Evolutionary conservation across 2,888 invertebrate species (phyloP), one percentile per base, ranked within the genome.

Genomic region (Timema cristinae): DNA sequence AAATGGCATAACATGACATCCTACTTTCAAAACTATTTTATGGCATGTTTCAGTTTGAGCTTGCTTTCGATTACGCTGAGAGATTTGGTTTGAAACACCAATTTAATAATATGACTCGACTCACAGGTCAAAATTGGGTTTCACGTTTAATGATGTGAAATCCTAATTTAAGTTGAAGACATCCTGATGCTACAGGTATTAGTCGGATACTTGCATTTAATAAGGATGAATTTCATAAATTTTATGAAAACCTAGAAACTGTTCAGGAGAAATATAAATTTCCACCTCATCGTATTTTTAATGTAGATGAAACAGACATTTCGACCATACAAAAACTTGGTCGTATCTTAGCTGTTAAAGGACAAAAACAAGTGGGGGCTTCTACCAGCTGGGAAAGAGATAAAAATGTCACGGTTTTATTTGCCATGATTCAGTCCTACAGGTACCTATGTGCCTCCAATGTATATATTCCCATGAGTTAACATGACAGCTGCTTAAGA

Each of bases 371-470:
- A 71, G 81, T 84, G 0, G 82, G 83, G 11, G 79, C 80, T 0
- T 77, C 81, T 1, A 82, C 82, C 48, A 82, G 80, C 74, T 77
- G 81, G 76, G 81, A 82, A 74, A 77, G 80, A 76, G 82, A 81
- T 78, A 77, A 74, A 76, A 73, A 80, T 63, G 79, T 82, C 4
- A 84, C 83, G 2, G 71, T 32, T 63, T 13, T 63, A 0, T 63
- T 0, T 63, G 9, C 7, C 63, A 63, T 47, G 32, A 63, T 13
- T 63, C n/a, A n/a, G n/a, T n/a, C 9, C 11, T 63, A 13, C 63
- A 7, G 5, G 63, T 9, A 7, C 47, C 6, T 63, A 47, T n/a
- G 13, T 63, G 32, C 7, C 47, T 11, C 47, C 63, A 11, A 63
- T 63, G 6, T 48, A 13, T 5, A 63, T 63, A 63, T 63, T 63